These are phyloP conservation scores for Actinia tenebrosa DNA, from an alignment of 64 coral and sea anemone genomes.

Conservation along the genomic window DNA sequence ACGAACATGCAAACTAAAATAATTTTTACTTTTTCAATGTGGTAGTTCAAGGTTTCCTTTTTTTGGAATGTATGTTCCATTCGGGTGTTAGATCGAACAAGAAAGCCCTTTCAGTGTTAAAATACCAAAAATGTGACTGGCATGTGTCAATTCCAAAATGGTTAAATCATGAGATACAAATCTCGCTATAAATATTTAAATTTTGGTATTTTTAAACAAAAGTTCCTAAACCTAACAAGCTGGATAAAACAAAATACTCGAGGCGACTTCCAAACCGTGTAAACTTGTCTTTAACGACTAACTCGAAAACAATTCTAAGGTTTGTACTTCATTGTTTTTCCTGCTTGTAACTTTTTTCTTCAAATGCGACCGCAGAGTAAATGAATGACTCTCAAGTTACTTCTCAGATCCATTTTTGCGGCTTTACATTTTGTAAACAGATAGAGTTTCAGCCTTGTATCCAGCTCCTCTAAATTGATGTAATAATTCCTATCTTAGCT, in stretches of 20 bases:
- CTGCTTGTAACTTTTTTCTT: not conserved
- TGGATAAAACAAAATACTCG: not conserved
- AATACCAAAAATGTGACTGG: constrained; percentile 25
- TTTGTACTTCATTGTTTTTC: not conserved
- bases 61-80: not conserved
- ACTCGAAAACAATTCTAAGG: not conserved
- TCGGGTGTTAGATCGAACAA: not conserved
- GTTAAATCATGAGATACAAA: constrained; percentile 55
- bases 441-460: not conserved
- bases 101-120: not conserved
- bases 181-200: constrained; percentile 20
- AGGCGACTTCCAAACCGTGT: too few relatives aligned
- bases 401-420: not conserved
- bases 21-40: not conserved
- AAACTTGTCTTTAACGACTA: not conserved
- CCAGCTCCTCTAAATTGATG: not conserved
- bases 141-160: constrained; percentile 55
- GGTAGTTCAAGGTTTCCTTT: not conserved
- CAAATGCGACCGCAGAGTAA: not conserved
- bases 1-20: not conserved
- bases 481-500: not conserved
- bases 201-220: constrained; percentile 5
- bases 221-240: not conserved
- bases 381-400: not conserved
- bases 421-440: not conserved